Percentiles rank a stretch among this genome's conserved stretches.
These are phyloP conservation scores for Ceraclea dissimilis DNA, from an alignment of 2,888 invertebrate genomes.

Conservation along the genomic window DNA sequence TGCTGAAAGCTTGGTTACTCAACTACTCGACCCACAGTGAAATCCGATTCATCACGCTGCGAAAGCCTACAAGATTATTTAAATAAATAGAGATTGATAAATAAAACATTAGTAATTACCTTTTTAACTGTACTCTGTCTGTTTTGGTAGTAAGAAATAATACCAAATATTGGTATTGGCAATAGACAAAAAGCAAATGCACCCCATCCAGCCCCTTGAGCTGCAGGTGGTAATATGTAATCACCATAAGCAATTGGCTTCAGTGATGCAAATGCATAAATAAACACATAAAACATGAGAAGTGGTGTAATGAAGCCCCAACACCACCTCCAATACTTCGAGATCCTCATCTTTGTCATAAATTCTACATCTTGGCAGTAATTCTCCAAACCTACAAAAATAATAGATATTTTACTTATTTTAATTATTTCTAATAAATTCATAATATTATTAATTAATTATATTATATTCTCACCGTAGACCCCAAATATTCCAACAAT, in stretches of 20 bases:
- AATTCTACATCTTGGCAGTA: slow-evolving; percentile 69
- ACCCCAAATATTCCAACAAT: slow-evolving; percentile 49
- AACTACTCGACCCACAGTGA: no score
- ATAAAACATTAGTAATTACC: slow-evolving; percentile 30
- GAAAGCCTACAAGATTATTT: no score
- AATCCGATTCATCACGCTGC: no score
- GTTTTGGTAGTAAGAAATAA: slow-evolving; percentile 31
- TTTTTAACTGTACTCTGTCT: slow-evolving; percentile 20
- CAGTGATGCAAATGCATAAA: slow-evolving; percentile 59
- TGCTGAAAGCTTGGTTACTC: no score
- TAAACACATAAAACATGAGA: slow-evolving; percentile 60
- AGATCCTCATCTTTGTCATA: slow-evolving; percentile 62
- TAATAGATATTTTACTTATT: not conserved
- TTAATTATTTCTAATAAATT: not conserved
- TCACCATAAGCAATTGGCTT: slow-evolving; percentile 54
- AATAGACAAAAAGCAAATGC: slow-evolving; percentile 40
- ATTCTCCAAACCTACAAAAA: slow-evolving; percentile 49
- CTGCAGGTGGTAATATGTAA: slow-evolving; percentile 52
- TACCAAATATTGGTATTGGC: slow-evolving; percentile 46
- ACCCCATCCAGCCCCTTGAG: slow-evolving; percentile 55
- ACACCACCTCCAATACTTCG: slow-evolving; percentile 71
- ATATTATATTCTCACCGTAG: slow-evolving; percentile 45
- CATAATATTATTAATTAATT: slow-evolving; percentile 2
- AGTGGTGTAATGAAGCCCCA: slow-evolving; percentile 70
- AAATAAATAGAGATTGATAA: not conserved